phyloP scores from a whole-genome alignment of 2,888 invertebrate genomes.

The Coelopa pilipes region DNA sequence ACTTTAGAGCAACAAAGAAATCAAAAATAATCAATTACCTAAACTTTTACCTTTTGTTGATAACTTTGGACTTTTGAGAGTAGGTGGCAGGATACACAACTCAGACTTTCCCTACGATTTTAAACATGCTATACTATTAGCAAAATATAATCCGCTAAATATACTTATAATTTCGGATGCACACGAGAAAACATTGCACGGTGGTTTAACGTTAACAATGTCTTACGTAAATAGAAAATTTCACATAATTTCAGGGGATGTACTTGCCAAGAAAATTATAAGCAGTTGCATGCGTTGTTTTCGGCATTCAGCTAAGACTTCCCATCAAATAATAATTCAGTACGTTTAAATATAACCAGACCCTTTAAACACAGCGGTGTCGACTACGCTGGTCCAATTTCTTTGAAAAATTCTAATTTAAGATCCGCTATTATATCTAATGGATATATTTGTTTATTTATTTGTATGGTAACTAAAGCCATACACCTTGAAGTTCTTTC shows the following conservation, averaged over 20 bases:
- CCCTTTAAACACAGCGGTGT: slow-evolving; percentile 44
- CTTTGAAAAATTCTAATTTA: slow-evolving; percentile 27
- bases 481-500: slow-evolving; percentile 38
- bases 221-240: slow-evolving; percentile 24
- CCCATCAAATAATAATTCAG: slow-evolving; percentile 45
- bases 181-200: neutral
- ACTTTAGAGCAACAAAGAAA: neutral
- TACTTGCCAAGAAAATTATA: slow-evolving; percentile 23
- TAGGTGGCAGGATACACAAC: slow-evolving; percentile 41
- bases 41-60: slow-evolving; percentile 37
- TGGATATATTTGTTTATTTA: slow-evolving; percentile 35
- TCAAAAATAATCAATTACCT: slow-evolving; percentile 18
- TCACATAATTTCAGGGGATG: slow-evolving; percentile 29
- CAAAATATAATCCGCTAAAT: slow-evolving; percentile 35
- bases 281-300: no score
- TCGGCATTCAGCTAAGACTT: slow-evolving; percentile 26
- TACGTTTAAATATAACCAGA: slow-evolving; percentile 31
- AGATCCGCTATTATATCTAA: slow-evolving; percentile 27
- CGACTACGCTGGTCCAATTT: slow-evolving; percentile 43
- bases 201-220: neutral
- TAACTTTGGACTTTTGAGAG: neutral
- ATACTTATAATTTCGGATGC: slow-evolving; percentile 13
- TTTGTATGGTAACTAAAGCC: slow-evolving; percentile 37
- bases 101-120: slow-evolving; percentile 38
- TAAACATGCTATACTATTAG: slow-evolving; percentile 42